Evolutionary conservation across 1,140 invertebrate species (phyloP).

Genomic region (Trissolcus basalis): DNA sequence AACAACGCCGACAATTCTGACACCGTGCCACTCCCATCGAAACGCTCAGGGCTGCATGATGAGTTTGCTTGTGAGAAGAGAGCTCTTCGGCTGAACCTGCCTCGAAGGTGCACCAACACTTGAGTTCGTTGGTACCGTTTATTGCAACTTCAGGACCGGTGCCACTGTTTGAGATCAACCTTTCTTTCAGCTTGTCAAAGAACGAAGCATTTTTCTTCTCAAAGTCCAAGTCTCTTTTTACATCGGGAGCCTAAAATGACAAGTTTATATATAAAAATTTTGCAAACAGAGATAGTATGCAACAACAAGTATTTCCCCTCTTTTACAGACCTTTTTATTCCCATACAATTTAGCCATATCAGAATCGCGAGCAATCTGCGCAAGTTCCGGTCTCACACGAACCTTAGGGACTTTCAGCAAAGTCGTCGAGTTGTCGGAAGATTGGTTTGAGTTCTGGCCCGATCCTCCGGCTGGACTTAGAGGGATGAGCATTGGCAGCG

Average conservation of each 20-base stretch:
- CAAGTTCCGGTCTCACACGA: constrained; percentile 70
- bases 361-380: constrained; percentile 77
- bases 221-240: constrained; percentile 67
- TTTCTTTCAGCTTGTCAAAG: constrained; percentile 88
- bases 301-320: neutral
- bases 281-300: too few relatives aligned
- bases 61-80: constrained; percentile 69
- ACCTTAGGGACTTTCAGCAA: constrained; percentile 69
- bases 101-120: constrained; percentile 74
- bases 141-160: constrained; percentile 74
- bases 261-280: too few relatives aligned
- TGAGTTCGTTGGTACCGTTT: constrained; percentile 68
- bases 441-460: constrained; percentile 10
- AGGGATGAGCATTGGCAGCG: constrained; percentile 70
- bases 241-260: constrained; percentile 49
- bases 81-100: constrained; percentile 67
- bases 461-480: constrained; percentile 54
- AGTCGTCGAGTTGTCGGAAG: constrained; percentile 54
- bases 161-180: constrained; percentile 78
- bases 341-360: constrained; percentile 76
- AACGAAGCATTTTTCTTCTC: constrained; percentile 86
- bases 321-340: constrained; percentile 69
- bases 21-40: constrained; percentile 85
- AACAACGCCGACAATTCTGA: constrained; percentile 88
- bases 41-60: constrained; percentile 72